Percentiles rank a stretch among this genome's conserved stretches.
Evolutionary conservation across 2,797 vertebrate species (phyloP).

Genomic region (Lindbergichthys nudifrons): DNA sequence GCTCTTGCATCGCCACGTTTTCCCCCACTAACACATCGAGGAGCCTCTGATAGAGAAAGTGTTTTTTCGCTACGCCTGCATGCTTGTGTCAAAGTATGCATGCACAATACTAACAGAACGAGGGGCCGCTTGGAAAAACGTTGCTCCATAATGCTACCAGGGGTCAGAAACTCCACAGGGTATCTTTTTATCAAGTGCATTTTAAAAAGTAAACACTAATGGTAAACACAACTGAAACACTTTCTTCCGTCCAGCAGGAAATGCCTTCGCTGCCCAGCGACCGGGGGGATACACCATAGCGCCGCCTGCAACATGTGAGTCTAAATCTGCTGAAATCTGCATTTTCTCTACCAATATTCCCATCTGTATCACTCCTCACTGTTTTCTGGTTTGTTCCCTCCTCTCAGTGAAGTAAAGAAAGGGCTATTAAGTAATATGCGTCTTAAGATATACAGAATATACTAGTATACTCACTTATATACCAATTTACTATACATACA

Average conservation of each 20-base stretch:
- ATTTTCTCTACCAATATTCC: background rate
- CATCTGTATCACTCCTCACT: background rate
- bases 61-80: background rate
- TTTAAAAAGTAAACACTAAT: slow-evolving; percentile 1
- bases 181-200: slow-evolving; percentile 14
- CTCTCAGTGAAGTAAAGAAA: background rate
- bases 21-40: slow-evolving; percentile 1
- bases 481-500: too few species aligned
- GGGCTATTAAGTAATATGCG: background rate
- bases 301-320: slow-evolving; percentile 79
- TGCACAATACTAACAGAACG: background rate
- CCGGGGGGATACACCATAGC: slow-evolving; percentile 74
- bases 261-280: slow-evolving; percentile 70
- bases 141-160: slow-evolving; percentile 1
- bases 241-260: slow-evolving; percentile 64
- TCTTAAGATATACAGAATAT: background rate
- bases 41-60: background rate
- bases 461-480: too few species aligned
- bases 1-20: background rate
- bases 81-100: background rate
- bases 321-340: background rate
- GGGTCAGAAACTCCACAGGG: slow-evolving; percentile 37
- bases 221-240: slow-evolving; percentile 8
- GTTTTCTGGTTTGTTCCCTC: background rate
- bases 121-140: background rate